These are phyloP conservation scores for Celastrina argiolus DNA, from an alignment of 2,888 invertebrate genomes.

Conservation along the genomic window DNA sequence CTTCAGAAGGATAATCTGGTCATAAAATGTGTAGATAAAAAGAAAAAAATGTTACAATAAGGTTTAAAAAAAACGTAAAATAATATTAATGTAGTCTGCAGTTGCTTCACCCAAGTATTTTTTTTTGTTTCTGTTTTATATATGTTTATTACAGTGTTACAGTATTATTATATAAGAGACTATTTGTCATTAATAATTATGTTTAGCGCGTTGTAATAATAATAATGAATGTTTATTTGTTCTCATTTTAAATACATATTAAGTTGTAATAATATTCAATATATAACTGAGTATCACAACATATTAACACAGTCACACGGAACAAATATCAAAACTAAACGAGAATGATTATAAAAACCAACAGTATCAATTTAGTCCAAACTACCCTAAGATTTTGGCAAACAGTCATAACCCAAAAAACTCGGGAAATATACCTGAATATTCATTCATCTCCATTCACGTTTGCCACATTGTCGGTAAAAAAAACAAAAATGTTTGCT, in stretches of 20 bases:
- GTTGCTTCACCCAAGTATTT: no score
- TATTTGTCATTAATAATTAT: no score
- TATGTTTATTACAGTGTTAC: no score
- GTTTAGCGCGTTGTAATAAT: no score
- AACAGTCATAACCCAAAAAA: not conserved
- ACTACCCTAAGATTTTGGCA: not conserved
- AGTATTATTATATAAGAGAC: no score
- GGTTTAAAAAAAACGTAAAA: not conserved
- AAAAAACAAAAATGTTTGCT: conserved; percentile 20
- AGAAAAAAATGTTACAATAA: not conserved
- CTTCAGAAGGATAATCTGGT: not conserved
- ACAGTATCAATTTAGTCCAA: not conserved
- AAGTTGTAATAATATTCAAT: no score
- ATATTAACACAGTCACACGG: no score
- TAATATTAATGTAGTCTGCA: not conserved
- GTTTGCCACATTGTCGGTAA: conserved; percentile 32
- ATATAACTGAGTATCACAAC: not conserved
- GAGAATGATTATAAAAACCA: not conserved
- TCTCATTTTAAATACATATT: no score
- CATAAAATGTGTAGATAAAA: not conserved
- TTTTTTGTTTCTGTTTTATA: no score
- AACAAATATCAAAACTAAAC: not conserved
- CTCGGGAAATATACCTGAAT: conserved; percentile 29
- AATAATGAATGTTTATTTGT: no score
- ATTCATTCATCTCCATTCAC: conserved; percentile 56